These are phyloP conservation scores for Macrotrachela quadricornifera DNA, from an alignment of 1,140 invertebrate genomes.

Conservation along the genomic window DNA sequence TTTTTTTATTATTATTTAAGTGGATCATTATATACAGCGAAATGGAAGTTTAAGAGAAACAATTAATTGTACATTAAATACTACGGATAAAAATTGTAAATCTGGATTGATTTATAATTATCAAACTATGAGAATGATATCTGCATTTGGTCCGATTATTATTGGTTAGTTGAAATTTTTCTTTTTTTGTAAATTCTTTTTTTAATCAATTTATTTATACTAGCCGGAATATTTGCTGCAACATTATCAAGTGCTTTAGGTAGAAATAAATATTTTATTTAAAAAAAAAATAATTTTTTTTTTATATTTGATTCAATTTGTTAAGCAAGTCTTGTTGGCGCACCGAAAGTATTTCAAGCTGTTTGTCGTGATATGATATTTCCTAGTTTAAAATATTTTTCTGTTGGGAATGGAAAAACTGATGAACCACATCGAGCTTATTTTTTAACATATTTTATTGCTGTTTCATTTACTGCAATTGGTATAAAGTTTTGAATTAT, in stretches of 20 bases:
- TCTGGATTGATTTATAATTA: slow-evolving; percentile 10
- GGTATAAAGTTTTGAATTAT: no score
- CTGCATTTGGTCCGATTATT: slow-evolving; percentile 67
- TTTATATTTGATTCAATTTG: no score
- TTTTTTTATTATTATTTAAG: no score
- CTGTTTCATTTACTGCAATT: slow-evolving; percentile 60
- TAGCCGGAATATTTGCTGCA: slow-evolving; percentile 77
- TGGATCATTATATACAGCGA: not conserved
- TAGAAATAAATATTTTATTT: no score
- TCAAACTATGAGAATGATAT: slow-evolving; percentile 62
- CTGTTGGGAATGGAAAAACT: slow-evolving; percentile 55
- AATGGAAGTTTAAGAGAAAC: slow-evolving; percentile 10
- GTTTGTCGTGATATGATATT: slow-evolving; percentile 61
- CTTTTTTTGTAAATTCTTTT: no score
- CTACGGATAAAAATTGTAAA: not conserved
- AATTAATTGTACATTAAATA: not conserved
- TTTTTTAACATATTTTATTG: slow-evolving; percentile 64
- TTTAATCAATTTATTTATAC: not conserved
- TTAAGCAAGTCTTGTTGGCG: slow-evolving; percentile 76
- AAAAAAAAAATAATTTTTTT: no score
- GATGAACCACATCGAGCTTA: slow-evolving; percentile 81
- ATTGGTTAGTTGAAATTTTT: slow-evolving; percentile 31
- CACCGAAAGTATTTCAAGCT: slow-evolving; percentile 48
- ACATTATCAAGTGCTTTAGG: slow-evolving; percentile 70
- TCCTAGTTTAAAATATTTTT: slow-evolving; percentile 67